These are phyloP conservation scores for Abrostola triplasia DNA, from an alignment of 2,888 invertebrate genomes.

Conservation along the genomic window DNA sequence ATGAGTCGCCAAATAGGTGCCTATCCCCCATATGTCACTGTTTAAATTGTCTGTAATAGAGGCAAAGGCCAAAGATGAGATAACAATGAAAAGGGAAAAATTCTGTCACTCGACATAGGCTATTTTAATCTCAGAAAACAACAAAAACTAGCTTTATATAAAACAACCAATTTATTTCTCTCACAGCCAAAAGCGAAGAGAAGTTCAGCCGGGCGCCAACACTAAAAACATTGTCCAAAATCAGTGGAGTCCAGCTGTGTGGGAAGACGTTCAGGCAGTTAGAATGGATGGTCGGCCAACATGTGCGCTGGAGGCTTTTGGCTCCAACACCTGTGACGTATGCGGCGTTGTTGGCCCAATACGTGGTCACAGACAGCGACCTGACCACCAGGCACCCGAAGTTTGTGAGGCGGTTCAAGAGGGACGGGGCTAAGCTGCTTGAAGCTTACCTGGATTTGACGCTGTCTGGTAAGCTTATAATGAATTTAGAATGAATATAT, in stretches of 20 bases:
- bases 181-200: constrained; percentile 82
- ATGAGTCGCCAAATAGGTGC: no score
- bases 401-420: constrained; percentile 76
- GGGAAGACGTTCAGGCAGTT: constrained; percentile 81
- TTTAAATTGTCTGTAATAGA: no score
- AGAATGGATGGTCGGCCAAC: constrained; percentile 86
- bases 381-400: constrained; percentile 79
- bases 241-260: constrained; percentile 77
- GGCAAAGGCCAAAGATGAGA: no score
- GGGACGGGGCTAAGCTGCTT: constrained; percentile 77
- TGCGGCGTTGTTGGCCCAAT: constrained; percentile 77
- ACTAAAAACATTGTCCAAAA: constrained; percentile 74
- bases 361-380: constrained; percentile 78
- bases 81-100: no score
- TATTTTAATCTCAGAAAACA: no score
- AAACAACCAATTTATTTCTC: not conserved
- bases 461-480: constrained; percentile 74
- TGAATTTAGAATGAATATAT: no score
- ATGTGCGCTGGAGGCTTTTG: constrained; percentile 79
- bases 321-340: constrained; percentile 81
- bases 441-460: constrained; percentile 82
- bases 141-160: no score
- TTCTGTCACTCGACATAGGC: no score
- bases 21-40: no score
- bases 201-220: constrained; percentile 80